These are phyloP conservation scores for Numenius arquata DNA, from an alignment of 2,113 vertebrate genomes.

Conservation along the genomic window DNA sequence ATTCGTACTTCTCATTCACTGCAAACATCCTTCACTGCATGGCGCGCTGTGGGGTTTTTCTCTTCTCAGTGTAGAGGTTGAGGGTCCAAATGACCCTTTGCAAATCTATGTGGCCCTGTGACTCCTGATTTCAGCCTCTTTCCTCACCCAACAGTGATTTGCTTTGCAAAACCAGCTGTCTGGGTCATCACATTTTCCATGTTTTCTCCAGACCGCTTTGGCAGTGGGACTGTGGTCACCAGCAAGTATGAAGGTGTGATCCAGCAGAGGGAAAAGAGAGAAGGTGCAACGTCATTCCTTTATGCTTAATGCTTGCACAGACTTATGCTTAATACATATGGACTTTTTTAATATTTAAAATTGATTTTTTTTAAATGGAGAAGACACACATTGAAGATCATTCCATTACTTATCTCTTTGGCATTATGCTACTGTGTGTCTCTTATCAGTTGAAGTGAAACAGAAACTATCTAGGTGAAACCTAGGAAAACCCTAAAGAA, in stretches of 20 bases:
- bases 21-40: neutral
- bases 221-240: neutral
- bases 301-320: neutral
- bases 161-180: neutral
- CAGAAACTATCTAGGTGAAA: neutral
- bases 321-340: neutral
- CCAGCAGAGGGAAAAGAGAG: neutral
- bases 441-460: neutral
- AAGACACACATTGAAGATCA: neutral
- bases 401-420: neutral
- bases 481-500: neutral
- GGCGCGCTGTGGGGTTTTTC: neutral
- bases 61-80: neutral
- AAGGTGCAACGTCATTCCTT: neutral
- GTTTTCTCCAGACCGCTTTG: neutral
- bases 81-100: neutral
- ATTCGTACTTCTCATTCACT: neutral
- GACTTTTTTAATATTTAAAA: neutral
- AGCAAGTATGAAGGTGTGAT: neutral
- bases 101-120: neutral
- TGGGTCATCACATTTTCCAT: neutral
- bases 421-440: neutral
- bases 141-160: neutral
- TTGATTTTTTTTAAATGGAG: neutral
- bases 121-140: neutral